These are phyloP conservation scores for Apamea monoglypha DNA, from an alignment of 2,888 invertebrate genomes.

Conservation along the genomic window DNA sequence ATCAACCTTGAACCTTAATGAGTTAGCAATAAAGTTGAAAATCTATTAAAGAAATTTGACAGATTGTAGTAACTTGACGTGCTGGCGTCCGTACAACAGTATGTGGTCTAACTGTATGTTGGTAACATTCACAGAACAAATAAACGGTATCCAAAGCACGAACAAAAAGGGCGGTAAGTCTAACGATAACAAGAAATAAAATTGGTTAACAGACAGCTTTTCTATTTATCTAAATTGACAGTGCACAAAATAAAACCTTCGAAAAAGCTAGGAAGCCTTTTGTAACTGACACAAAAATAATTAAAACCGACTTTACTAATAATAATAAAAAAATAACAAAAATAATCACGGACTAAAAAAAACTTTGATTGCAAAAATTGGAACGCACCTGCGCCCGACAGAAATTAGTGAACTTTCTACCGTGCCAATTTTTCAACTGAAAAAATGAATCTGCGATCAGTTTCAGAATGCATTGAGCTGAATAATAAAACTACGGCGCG, in stretches of 20 bases:
- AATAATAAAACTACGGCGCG: conserved; percentile 72
- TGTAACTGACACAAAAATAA: conserved; percentile 11
- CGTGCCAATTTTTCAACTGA: conserved; percentile 32
- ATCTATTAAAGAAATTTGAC: too few species aligned
- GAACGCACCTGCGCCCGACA: conserved; percentile 64
- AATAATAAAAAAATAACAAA: conserved; percentile 6
- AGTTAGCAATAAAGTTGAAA: too few species aligned
- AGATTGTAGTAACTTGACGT: too few species aligned
- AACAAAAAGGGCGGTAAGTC: not conserved
- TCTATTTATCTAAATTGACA: not conserved
- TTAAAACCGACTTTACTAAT: not conserved
- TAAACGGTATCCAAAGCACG: not conserved
- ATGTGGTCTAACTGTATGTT: too few species aligned
- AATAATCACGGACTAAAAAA: conserved; percentile 2
- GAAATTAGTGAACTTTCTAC: conserved; percentile 51
- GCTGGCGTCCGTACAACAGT: too few species aligned
- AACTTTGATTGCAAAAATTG: conserved; percentile 51
- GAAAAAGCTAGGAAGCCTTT: not conserved
- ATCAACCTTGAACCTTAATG: too few species aligned
- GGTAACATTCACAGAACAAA: not conserved
- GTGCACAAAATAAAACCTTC: not conserved
- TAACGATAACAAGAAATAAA: not conserved
- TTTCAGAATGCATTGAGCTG: conserved; percentile 76
- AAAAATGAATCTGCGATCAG: conserved; percentile 67
- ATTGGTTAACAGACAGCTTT: not conserved